Conservation (phyloP, 2,113 vertebrate species). For the Ranitomeya imitator region DNA sequence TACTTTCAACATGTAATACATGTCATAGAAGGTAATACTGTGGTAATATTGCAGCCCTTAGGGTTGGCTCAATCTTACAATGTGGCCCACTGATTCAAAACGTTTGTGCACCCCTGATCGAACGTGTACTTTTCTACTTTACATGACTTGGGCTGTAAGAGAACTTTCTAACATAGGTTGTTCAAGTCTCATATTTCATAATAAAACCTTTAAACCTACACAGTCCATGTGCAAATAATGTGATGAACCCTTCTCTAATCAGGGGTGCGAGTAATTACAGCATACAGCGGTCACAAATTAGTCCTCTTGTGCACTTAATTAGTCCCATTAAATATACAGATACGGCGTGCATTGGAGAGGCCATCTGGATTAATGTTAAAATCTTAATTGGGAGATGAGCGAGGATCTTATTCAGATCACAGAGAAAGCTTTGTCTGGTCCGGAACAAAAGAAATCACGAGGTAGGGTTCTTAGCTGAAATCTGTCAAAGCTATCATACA, state of each 20-base stretch:
- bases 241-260: conserved; percentile 12
- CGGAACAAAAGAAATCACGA: conserved; percentile 48
- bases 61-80: too few relatives aligned
- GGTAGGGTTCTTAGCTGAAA: conserved; percentile 29
- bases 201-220: background rate
- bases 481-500: background rate
- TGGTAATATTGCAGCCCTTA: too few relatives aligned
- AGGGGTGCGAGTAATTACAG: conserved; percentile 18
- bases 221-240: background rate
- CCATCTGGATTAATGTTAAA: conserved; percentile 55
- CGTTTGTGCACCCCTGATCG: too few relatives aligned
- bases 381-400: conserved; percentile 32
- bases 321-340: conserved; percentile 36
- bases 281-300: conserved; percentile 17
- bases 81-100: too few relatives aligned
- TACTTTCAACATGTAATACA: too few relatives aligned
- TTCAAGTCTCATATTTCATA: background rate
- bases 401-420: conserved; percentile 40
- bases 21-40: too few relatives aligned
- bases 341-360: conserved; percentile 9
- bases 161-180: background rate
- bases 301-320: conserved; percentile 37
- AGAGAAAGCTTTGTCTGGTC: background rate
- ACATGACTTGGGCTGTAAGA: background rate
- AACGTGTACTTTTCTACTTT: background rate